A percentile compares a stretch with the other conserved stretches of the same genome.
Evolutionary conservation across 2,888 invertebrate genomes (phyloP).

Genomic region (Abrostola tripartita): DNA sequence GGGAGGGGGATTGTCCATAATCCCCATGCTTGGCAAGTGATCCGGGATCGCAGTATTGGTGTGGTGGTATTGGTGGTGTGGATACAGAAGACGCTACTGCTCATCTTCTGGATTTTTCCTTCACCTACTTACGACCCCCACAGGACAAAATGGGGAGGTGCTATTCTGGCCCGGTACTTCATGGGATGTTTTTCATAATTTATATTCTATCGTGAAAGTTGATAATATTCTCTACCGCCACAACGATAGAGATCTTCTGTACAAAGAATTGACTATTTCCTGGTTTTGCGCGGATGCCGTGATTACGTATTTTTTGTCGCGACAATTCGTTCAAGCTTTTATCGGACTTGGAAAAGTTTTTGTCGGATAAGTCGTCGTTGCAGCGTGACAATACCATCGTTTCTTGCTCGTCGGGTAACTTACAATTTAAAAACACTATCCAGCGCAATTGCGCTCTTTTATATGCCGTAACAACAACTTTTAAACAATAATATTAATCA

Average conservation of each 20-base stretch:
- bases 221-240: not conserved
- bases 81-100: too few relatives aligned
- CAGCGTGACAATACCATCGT: slow-evolving; percentile 45
- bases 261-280: slow-evolving; percentile 23
- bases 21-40: too few relatives aligned
- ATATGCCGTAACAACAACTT: not conserved
- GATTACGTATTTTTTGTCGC: slow-evolving; percentile 44
- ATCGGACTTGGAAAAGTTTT: slow-evolving; percentile 35
- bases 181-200: not conserved
- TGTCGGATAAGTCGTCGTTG: slow-evolving; percentile 29
- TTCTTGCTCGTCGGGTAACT: slow-evolving; percentile 24
- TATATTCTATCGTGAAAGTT: not conserved
- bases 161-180: not conserved
- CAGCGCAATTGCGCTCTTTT: slow-evolving; percentile 5
- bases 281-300: slow-evolving; percentile 35
- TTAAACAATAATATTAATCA: not conserved
- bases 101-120: too few relatives aligned
- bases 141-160: too few relatives aligned
- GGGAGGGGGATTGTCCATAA: too few relatives aligned
- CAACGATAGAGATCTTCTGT: not conserved
- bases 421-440: slow-evolving; percentile 17
- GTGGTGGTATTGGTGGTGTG: too few relatives aligned
- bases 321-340: slow-evolving; percentile 47
- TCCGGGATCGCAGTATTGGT: too few relatives aligned
- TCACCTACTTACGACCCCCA: too few relatives aligned